Base-by-base conservation (phyloP, 2,888 invertebrate species). In the Andrena marginata region DNA sequence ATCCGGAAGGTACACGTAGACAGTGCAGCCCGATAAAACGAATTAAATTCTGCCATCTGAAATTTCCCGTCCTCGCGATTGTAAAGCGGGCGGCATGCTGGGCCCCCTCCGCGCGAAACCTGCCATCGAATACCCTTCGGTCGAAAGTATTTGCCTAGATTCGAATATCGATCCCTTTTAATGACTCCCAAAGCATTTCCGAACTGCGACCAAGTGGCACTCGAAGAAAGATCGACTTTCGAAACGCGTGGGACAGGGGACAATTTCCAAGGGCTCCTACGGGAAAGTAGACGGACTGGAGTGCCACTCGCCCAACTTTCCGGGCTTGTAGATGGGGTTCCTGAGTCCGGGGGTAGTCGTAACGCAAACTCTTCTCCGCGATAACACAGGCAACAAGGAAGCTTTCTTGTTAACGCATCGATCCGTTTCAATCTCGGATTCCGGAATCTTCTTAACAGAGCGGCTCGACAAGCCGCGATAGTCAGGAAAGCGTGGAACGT, bases 301-400 rank as follows among this genome's bases (percentile, higher is more conserved):
- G 82, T 77, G 78, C 73, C 68, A 86, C 82, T 86, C 79, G 72
- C 68, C 54, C 63, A 86, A 86, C 87, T 86, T 82, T 73, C 73
- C 60, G 51, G 67, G 60, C 67, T 82, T 82, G 75, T 86, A 84
- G 76, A 82, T 84, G 78, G 79, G 16, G 5, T 71, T 70, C 60
- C 20, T 48, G 76, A 75, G 35, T 31, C 31, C 56, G n/a, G 48
- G 48, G 33, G 10, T 31, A 64, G 42, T 70, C 35, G 64, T 54
- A 33, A 59, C 42, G 49, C 35, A 16, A 77, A 49, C 64, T 29
- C 6, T 16, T n/a, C 23, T n/a, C 33, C 35, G n/a, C 26, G 60
- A 51, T 63, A 51, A 70, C 60, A 59, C 35, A 56, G 60, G 35
- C 49, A 42, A 42, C 42, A 42, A 42, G 42, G 42, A 42, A 42